Evolutionary conservation across 1,140 invertebrate genomes (phyloP).

Genomic region (Pteromalus puparum): DNA sequence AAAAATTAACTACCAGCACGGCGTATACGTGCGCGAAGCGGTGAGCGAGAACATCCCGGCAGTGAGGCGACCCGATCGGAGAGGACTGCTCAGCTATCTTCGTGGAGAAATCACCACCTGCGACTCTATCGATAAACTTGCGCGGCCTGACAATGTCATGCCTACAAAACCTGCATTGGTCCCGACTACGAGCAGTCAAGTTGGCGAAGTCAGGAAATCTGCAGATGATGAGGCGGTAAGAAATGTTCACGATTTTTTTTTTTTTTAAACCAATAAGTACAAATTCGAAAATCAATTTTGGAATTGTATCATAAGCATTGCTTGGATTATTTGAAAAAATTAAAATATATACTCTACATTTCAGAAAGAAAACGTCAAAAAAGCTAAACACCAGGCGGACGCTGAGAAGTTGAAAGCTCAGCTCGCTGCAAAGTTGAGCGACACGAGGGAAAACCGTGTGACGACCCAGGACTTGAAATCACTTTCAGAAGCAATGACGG

Average conservation of each 20-base stretch:
- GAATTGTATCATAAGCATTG: too few relatives aligned
- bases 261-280: too few relatives aligned
- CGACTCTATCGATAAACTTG: background rate
- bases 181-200: too few relatives aligned
- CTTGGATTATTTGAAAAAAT: too few relatives aligned
- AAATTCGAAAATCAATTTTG: too few relatives aligned
- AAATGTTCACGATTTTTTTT: background rate
- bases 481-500: background rate
- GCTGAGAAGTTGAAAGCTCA: background rate
- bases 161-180: background rate
- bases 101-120: background rate
- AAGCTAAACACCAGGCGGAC: background rate
- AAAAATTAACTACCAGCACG: too few relatives aligned
- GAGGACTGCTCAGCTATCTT: background rate
- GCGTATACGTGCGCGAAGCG: background rate
- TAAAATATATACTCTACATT: too few relatives aligned
- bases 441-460: background rate
- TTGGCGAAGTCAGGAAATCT: background rate
- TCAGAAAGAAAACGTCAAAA: background rate
- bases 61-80: background rate
- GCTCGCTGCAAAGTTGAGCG: background rate
- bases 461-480: background rate
- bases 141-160: background rate
- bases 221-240: background rate
- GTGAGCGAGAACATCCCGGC: background rate